phyloP scores from a whole-genome alignment of 2,888 invertebrate species.

The Helicoverpa assulta region DNA sequence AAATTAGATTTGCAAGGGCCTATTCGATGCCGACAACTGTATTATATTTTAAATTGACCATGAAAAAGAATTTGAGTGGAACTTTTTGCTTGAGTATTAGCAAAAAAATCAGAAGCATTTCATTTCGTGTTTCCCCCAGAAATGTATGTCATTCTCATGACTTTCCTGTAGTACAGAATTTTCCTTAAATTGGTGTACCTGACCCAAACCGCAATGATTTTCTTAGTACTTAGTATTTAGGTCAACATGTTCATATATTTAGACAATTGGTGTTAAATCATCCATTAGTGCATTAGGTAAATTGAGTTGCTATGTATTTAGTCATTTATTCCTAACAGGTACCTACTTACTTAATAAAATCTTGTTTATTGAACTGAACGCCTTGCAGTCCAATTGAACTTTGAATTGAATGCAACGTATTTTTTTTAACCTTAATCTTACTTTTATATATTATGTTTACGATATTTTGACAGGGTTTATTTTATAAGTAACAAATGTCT shows the following conservation, averaged over 20 bases:
- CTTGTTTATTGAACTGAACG: too few relatives aligned
- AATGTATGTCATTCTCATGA: neutral
- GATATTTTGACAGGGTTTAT: too few relatives aligned
- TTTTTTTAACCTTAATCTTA: too few relatives aligned
- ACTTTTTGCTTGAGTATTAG: slow-evolving; percentile 56
- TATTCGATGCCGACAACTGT: slow-evolving; percentile 81
- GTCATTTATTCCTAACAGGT: too few relatives aligned
- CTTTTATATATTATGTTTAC: too few relatives aligned
- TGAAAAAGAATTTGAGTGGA: slow-evolving; percentile 83
- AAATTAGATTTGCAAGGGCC: slow-evolving; percentile 86
- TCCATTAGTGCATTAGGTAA: too few relatives aligned
- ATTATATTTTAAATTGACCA: slow-evolving; percentile 89
- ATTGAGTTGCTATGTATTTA: too few relatives aligned
- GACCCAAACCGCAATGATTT: neutral
- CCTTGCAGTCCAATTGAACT: too few relatives aligned
- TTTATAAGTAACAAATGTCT: too few relatives aligned
- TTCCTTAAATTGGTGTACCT: slow-evolving; percentile 20
- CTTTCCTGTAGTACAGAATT: neutral
- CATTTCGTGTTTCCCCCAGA: neutral
- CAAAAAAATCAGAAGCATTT: slow-evolving; percentile 30
- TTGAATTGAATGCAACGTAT: too few relatives aligned
- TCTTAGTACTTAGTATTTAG: neutral
- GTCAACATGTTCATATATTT: slow-evolving; percentile 3
- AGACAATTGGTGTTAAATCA: neutral
- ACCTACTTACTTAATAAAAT: too few relatives aligned